A percentile compares a stretch with the other conserved stretches of the same genome.
Evolutionary conservation across 2,888 invertebrate genomes (phyloP).

Genomic region (Micropterix aruncella): DNA sequence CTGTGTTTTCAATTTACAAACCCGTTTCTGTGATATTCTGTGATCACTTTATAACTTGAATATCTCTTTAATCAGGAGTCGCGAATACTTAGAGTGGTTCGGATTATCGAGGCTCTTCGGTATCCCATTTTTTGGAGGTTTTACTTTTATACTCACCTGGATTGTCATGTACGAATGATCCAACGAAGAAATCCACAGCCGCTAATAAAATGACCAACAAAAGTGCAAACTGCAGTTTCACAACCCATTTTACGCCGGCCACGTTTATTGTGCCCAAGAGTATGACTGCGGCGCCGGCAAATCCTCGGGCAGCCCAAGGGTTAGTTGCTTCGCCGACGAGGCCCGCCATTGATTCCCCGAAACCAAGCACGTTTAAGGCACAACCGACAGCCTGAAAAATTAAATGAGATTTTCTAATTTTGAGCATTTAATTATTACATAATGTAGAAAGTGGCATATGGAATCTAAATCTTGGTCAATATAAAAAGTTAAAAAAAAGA

Average conservation of each 20-base stretch:
- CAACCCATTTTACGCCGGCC: slow-evolving; percentile 96
- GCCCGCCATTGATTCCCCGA: slow-evolving; percentile 91
- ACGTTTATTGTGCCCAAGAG: slow-evolving; percentile 82
- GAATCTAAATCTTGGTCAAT: too few relatives aligned
- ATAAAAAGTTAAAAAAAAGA: too few relatives aligned
- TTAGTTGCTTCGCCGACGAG: slow-evolving; percentile 58
- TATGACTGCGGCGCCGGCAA: slow-evolving; percentile 78
- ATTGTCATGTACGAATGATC: slow-evolving; percentile 70
- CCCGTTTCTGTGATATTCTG: too few relatives aligned
- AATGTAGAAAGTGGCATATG: too few relatives aligned
- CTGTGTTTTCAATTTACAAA: too few relatives aligned
- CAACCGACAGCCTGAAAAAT: slow-evolving; percentile 88
- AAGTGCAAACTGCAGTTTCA: slow-evolving; percentile 84
- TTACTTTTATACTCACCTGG: slow-evolving; percentile 37
- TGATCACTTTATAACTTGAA: too few relatives aligned
- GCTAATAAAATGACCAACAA: slow-evolving; percentile 76
- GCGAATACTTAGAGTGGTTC: neutral
- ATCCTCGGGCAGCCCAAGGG: slow-evolving; percentile 71
- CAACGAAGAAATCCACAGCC: slow-evolving; percentile 86
- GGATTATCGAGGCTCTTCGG: too few relatives aligned
- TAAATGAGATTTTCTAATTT: too few relatives aligned
- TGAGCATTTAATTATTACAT: too few relatives aligned
- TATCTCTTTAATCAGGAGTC: neutral
- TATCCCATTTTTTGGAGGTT: too few relatives aligned
- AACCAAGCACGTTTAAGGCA: slow-evolving; percentile 90